Evolutionary conservation across 2,113 vertebrate genomes (phyloP).

Genomic region (Diphyllodes magnificus): DNA sequence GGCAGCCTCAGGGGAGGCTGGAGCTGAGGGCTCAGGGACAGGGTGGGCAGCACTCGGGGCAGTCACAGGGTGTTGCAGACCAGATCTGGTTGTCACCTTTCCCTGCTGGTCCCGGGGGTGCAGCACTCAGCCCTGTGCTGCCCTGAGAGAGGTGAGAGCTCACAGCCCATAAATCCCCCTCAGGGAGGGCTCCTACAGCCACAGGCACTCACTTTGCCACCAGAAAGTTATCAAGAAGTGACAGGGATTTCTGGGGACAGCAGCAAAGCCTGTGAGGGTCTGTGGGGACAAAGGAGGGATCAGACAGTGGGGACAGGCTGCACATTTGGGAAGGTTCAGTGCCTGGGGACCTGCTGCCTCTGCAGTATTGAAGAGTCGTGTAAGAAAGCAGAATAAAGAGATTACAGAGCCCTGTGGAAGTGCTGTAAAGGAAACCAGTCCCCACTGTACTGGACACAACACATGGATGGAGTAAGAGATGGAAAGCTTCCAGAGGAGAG

Average conservation of each 20-base stretch:
- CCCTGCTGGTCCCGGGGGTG: accelerated
- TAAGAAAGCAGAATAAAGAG: background rate
- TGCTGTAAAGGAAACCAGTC: background rate
- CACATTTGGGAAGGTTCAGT: background rate
- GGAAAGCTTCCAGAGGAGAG: background rate
- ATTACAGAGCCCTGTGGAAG: background rate
- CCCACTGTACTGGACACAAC: background rate
- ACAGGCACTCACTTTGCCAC: background rate
- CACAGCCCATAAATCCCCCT: background rate
- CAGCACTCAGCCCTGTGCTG: background rate
- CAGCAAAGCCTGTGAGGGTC: background rate
- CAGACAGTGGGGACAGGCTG: background rate
- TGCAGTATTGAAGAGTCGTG: accelerated
- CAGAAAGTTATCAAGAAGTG: background rate
- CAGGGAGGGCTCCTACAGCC: background rate
- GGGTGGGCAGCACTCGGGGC: background rate
- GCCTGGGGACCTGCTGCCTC: background rate
- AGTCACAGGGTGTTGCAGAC: background rate
- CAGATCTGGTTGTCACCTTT: background rate
- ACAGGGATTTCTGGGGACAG: background rate
- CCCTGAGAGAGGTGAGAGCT: background rate
- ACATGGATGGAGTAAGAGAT: background rate
- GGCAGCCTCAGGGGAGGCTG: background rate
- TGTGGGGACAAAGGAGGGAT: background rate
- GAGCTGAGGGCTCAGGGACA: background rate